phyloP scores from a whole-genome alignment of 2,888 invertebrate species.

The Corythucha ciliata region DNA sequence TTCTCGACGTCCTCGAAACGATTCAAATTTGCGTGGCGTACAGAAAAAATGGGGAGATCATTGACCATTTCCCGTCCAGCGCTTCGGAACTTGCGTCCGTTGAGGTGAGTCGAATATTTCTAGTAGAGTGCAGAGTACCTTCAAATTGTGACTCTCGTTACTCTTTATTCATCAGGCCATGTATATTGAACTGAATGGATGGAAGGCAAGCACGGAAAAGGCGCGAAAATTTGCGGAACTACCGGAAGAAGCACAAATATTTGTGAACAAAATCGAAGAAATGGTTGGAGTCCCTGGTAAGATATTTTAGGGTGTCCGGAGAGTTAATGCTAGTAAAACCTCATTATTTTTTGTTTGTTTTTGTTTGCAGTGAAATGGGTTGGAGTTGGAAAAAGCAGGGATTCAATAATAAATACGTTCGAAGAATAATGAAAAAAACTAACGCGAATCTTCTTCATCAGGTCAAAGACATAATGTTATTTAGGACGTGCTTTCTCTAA shows the following conservation, averaged over 20 bases:
- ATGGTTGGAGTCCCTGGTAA: slow-evolving; percentile 75
- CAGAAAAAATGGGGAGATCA: slow-evolving; percentile 63
- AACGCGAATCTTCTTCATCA: no score
- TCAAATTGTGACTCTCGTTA: no score
- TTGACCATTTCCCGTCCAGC: slow-evolving; percentile 78
- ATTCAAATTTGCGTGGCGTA: slow-evolving; percentile 62
- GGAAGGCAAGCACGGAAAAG: slow-evolving; percentile 69
- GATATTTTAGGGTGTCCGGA: no score
- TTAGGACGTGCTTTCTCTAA: no score
- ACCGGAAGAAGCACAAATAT: slow-evolving; percentile 72
- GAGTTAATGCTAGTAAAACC: no score
- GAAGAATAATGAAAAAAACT: no score
- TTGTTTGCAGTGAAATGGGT: slow-evolving; percentile 96
- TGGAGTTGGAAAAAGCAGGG: slow-evolving; percentile 90
- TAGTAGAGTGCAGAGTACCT: no score
- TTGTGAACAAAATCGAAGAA: slow-evolving; percentile 73
- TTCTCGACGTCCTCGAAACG: slow-evolving; percentile 71
- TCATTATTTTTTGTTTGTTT: slow-evolving; percentile 36
- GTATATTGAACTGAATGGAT: slow-evolving; percentile 74
- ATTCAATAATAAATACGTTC: slow-evolving; percentile 86
- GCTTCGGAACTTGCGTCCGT: slow-evolving; percentile 64
- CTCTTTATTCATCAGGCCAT: slow-evolving; percentile 64
- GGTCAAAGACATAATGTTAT: no score
- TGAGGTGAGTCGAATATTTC: slow-evolving; percentile 49
- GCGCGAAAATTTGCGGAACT: slow-evolving; percentile 69